Base-by-base conservation (phyloP, 2,888 invertebrate genomes). In the Serrognathus titanus region DNA sequence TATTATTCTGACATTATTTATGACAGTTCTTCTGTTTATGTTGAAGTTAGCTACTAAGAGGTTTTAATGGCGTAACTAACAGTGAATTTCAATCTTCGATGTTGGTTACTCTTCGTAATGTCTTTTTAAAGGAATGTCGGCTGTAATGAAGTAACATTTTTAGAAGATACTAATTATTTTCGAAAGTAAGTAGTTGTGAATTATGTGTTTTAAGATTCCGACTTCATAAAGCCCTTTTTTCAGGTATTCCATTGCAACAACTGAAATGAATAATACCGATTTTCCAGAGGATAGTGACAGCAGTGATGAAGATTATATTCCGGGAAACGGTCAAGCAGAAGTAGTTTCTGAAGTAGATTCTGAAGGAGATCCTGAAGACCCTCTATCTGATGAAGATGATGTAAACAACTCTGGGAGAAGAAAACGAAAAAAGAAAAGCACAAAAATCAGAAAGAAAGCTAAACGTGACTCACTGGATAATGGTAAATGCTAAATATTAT, bases 281-380 rank as follows among this genome's bases (percentile, higher is more conserved):
- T 66, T 64, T 53, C 63, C 64, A 37, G 66, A 67, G 10, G 88
- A 85, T 53, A 87, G 88, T 63, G 90, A 91, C 67, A 80, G 83
- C 62, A 90, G 89, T 72, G 92, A 92, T 73, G 89, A 89, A 63
- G 91, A 92, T 71, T 92, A 88, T 71, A 81, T 86, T 59, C 89
- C 89, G 31, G 85, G 83, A 62, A 83, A 80, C 60, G 83, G 82
- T 50, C 74, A 76, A 11, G 76, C 76, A 48, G 86, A 86, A 69
- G 78, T 82, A 60, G 78, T 84, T 6, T 88, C 88, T 0, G 88
- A 88, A 75, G 85, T 83, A 63, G 86, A 85, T 52, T 86, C 86
- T 1, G 81, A 82, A 63, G 86, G 83, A 1, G 83, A 86, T 63
- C 80, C 79, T 36, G 86, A 85, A 67, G 85, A 84, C 53, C 82